These are phyloP conservation scores for Tenualosa thibaudeaui DNA, from an alignment of 2,797 vertebrate genomes.

Conservation along the genomic window DNA sequence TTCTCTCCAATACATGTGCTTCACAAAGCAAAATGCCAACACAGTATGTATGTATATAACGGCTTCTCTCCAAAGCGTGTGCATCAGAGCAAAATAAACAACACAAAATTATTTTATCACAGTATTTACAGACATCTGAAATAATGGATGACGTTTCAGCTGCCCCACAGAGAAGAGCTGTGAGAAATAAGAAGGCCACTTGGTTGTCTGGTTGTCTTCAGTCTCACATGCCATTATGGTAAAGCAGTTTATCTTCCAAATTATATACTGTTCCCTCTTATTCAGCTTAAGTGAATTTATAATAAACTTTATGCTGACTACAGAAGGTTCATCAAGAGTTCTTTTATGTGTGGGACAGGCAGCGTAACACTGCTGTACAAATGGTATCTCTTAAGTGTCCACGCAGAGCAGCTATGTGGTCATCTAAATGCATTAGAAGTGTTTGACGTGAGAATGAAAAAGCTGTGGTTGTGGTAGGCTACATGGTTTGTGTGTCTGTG, in stretches of 20 bases:
- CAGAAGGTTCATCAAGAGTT: not conserved
- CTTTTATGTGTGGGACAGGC: not conserved
- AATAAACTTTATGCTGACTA: not conserved
- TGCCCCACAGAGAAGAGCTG: not conserved
- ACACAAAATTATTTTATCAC: not conserved
- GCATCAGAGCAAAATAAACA: not conserved
- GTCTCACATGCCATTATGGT: not conserved
- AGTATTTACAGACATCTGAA: not conserved
- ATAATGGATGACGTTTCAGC: not conserved
- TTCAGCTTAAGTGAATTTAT: not conserved
- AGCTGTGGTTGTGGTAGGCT: not conserved
- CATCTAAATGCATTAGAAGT: slow-evolving; percentile 5
- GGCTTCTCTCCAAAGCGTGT: not conserved
- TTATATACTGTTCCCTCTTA: not conserved
- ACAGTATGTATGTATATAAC: not conserved
- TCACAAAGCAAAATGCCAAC: not conserved
- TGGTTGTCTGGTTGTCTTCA: not conserved
- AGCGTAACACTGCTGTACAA: not conserved
- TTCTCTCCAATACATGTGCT: not conserved
- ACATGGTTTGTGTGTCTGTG: not conserved
- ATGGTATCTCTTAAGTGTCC: not conserved
- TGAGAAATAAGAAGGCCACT: not conserved
- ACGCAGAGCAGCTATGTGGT: not conserved
- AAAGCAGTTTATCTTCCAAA: not conserved
- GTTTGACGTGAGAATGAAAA: not conserved